Base-by-base conservation (phyloP, 2,888 invertebrate species). In the Aricia artaxerxes region DNA sequence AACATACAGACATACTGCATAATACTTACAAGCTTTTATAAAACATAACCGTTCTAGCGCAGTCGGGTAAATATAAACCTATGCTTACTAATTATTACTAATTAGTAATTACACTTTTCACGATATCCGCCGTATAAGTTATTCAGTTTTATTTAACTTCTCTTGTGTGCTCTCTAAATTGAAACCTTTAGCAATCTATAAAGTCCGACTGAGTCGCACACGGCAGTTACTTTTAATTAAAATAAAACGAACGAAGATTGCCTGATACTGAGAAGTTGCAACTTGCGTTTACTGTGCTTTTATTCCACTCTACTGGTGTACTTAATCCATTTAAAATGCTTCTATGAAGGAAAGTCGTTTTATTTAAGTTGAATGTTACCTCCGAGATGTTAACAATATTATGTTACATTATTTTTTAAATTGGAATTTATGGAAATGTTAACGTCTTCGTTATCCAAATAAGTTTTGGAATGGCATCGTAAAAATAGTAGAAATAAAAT, bases 211-310 rank as follows among this genome's bases (percentile, higher is more conserved):
- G 31, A 31, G 31, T 31, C 31, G 31, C 64, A 73, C 40, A 73
- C 24, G 44, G 44, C 40, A 73, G 40, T 44, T 73, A n/a, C 44
- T 73, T 73, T 44, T 75, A 75, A 75, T 75, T 49, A 75, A 75
- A 53, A 73, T 73, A 40, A 73, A 73, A n/a, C 73, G 73, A 35
- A 40, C 38, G 73, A 73, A 73, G 73, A 73, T 40, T 35, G 73
- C 38, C 40, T 40, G 40, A 73, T 73, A 40, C 40, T 40, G 73
- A 73, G 73, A 73, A 64, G 38, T 73, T 73, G 73, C 35, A 6
- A 72, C 13, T 72, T 38, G 13, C 72, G 4, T 16, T n/a, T 73
- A 72, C 40, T 40, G 73, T 64, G 31, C 64, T 64, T 64, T 61
- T 61, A 61, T 61, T 6, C 7, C 7, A n/a, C 60, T 61, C 7